Conservation (phyloP, 2,113 vertebrate genomes). For the Myrmophylax atrothorax region DNA sequence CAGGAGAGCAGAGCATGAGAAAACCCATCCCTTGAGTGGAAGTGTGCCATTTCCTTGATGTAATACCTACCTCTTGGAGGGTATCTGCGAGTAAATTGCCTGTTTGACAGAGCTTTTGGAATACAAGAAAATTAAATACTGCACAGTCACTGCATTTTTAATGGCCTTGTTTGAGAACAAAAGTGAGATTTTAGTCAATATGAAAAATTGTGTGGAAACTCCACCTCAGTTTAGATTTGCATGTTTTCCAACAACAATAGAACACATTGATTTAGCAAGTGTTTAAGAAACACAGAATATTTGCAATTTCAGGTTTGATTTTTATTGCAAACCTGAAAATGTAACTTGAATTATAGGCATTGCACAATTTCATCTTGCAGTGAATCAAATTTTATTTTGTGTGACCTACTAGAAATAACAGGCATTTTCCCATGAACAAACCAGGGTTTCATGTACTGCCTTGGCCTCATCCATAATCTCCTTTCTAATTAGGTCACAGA, state of each 20-base stretch:
- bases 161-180: background rate
- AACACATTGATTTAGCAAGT: background rate
- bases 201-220: background rate
- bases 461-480: background rate
- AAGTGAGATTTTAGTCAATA: background rate
- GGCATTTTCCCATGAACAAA: background rate
- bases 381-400: background rate
- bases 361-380: background rate
- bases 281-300: background rate
- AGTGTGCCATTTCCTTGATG: background rate
- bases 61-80: background rate
- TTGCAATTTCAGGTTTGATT: background rate
- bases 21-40: background rate
- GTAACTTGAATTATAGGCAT: background rate
- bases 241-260: background rate
- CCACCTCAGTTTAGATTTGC: background rate
- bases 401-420: background rate
- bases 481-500: background rate
- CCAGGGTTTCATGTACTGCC: fast-evolving
- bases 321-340: background rate
- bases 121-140: background rate
- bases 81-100: background rate
- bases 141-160: background rate
- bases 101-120: background rate
- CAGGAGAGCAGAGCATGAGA: background rate